Conservation (phyloP, 2,113 vertebrate species). For the Myxocyprinus asiaticus region DNA sequence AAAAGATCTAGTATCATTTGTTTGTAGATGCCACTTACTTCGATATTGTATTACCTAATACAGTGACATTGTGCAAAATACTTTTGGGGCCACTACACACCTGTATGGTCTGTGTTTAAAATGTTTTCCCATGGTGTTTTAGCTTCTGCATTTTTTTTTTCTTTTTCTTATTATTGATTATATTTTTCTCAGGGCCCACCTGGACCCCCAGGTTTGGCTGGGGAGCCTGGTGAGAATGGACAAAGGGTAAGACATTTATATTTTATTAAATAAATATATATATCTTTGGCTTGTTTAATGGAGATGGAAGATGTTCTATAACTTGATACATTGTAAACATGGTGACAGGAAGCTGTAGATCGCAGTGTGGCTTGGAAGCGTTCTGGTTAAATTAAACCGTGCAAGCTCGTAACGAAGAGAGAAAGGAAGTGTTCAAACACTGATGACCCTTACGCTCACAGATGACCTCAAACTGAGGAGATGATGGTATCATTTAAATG, state of each 20-base stretch:
- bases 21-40: no score
- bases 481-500: not conserved
- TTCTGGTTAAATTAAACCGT: slow-evolving; percentile 18
- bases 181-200: slow-evolving; percentile 76
- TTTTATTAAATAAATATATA: not conserved
- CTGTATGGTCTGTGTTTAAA: no score
- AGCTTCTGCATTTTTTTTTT: not conserved
- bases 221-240: slow-evolving; percentile 84
- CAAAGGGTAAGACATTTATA: slow-evolving; percentile 77
- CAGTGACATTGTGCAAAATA: no score
- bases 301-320: not conserved
- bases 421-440: not conserved
- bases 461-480: not conserved
- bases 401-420: not conserved
- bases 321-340: not conserved
- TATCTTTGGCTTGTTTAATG: not conserved
- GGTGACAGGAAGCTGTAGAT: not conserved
- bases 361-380: not conserved
- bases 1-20: no score
- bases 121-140: not conserved
- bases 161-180: not conserved
- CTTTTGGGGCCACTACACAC: no score
- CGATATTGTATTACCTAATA: no score
- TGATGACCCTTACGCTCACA: not conserved
- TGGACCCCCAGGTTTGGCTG: slow-evolving; percentile 80